Evolutionary conservation across 1,140 invertebrate genomes (phyloP), one percentile per base, ranked within the genome.

Genomic region (Penaeus chinensis): DNA sequence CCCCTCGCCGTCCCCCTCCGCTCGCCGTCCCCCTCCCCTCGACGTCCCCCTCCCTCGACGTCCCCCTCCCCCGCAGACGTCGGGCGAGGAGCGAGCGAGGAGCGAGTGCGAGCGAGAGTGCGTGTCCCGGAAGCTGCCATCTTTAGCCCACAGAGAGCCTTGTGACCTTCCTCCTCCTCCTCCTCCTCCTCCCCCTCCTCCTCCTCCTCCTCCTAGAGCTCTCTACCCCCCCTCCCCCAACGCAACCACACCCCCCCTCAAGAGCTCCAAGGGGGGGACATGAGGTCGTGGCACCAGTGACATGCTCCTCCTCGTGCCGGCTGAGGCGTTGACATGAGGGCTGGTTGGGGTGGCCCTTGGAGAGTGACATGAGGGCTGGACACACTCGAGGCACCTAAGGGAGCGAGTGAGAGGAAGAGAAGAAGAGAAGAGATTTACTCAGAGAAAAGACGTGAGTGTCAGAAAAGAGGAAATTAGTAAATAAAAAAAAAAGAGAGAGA

Each of bases 71-170:
- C 32, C 74, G 8, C 74, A 24, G 20, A 42, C 20, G 74, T 27
- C 7, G n/a, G n/a, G 37, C 22, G 20, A 60, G 47, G 60, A 20
- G 42, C 24, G 10, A 80, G 77, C 20, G 42, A 20, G 78, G n/a
- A 16, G 19, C 32, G 22, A 27, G 61, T 32, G 69, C 24, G 69
- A 74, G 61, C 54, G 27, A 24, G 66, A 32, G 54, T 42, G 62
- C 13, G 13, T n/a, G 63, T 63, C 42, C 86, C 63, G 80, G 85
- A 82, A 83, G 86, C 86, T 82, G 86, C 86, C 86, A 87, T 87
- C 86, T 87, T 87, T 47, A 37, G 47, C 74, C 80, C 85, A 87
- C 3, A 74, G 24, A 22, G n/a, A 27, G 24, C 47, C 77, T 82
- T 77, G 78, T 76, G 74, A 74, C 86, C 60, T 42, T 71, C 85